Evolutionary conservation across 2,113 vertebrate species (phyloP).

Genomic region (Petroica traversi): DNA sequence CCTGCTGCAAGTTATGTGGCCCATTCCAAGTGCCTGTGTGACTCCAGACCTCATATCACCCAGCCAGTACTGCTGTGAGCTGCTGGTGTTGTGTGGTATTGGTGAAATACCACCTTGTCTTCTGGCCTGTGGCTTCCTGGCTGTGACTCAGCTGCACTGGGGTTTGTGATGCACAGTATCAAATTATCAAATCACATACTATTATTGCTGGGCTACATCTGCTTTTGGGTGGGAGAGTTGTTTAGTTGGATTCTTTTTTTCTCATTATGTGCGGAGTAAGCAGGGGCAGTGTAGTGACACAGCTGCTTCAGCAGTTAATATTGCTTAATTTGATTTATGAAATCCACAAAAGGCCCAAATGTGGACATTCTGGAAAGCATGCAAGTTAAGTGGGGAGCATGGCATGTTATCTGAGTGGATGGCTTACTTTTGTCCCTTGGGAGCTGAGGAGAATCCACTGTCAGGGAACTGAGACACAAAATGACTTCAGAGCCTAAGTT

Average conservation of each 20-base stretch:
- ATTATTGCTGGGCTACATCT: not conserved
- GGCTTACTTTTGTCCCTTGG: not conserved
- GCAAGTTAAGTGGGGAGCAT: not conserved
- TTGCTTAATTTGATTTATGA: not conserved
- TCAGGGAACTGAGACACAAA: not conserved
- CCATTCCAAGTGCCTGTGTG: not conserved
- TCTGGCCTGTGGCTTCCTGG: not conserved
- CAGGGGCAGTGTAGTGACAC: rapidly evolving
- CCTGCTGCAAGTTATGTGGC: not conserved
- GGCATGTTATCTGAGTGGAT: not conserved
- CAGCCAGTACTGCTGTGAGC: not conserved
- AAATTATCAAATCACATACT: not conserved
- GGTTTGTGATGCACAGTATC: not conserved
- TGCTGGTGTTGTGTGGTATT: not conserved
- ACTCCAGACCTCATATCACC: rapidly evolving
- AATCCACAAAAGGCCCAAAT: not conserved
- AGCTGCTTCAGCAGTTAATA: not conserved
- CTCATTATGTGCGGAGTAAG: not conserved
- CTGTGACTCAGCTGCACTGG: not conserved
- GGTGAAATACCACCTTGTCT: not conserved
- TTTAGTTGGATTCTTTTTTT: not conserved
- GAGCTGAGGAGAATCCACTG: not conserved
- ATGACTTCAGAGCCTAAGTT: not conserved
- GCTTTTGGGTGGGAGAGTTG: not conserved
- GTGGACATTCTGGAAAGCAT: not conserved